These are phyloP conservation scores for Trachelus tabidus DNA, from an alignment of 2,888 invertebrate genomes.

Conservation along the genomic window DNA sequence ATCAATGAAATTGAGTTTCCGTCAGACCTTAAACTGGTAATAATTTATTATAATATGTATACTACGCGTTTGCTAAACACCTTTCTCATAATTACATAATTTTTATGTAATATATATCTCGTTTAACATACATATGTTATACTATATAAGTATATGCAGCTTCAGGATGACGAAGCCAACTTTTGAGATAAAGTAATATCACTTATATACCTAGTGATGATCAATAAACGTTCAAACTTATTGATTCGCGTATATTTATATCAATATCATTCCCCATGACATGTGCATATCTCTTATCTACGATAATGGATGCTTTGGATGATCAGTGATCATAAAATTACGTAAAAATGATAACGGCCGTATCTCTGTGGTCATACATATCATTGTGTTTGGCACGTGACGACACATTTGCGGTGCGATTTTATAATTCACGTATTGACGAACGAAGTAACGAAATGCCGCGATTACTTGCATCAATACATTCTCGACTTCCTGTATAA, in stretches of 20 bases:
- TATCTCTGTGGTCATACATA: background rate
- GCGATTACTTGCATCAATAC: background rate
- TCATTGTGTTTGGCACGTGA: background rate
- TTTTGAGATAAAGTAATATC: background rate
- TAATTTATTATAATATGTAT: background rate
- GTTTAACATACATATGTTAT: background rate
- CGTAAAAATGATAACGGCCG: background rate
- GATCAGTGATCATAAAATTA: background rate
- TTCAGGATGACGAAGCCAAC: background rate
- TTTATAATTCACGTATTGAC: background rate
- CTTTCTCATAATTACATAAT: background rate
- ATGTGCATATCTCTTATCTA: background rate
- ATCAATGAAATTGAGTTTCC: background rate
- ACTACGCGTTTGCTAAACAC: background rate
- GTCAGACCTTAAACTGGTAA: background rate
- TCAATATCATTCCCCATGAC: background rate
- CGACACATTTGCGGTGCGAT: background rate
- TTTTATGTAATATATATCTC: background rate
- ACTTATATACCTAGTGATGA: background rate
- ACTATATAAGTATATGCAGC: background rate
- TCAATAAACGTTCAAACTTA: too few relatives aligned
- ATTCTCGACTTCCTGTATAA: background rate
- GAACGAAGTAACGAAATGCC: background rate
- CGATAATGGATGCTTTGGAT: background rate
- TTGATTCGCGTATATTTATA: too few relatives aligned